Percentiles rank a stretch among this genome's conserved stretches.
Evolutionary conservation across 1,140 invertebrate species (phyloP).

Genomic region (Philotrypesis tridentata): DNA sequence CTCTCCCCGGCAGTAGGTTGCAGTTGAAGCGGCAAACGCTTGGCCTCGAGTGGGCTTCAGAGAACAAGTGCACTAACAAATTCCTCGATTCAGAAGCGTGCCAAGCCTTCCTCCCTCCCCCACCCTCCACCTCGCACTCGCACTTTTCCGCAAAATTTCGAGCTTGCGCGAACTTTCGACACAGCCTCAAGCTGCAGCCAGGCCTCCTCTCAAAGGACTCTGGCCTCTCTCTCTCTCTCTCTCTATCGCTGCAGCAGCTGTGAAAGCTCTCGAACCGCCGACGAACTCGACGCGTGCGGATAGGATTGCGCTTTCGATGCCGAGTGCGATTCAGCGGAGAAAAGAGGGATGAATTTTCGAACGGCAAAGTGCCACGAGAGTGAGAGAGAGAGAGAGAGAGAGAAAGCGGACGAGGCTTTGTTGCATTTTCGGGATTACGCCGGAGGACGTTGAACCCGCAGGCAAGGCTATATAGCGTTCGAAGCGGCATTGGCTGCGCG

Average conservation of each 20-base stretch:
- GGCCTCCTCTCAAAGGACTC: not conserved
- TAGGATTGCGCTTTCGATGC: not conserved
- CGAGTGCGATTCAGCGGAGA: too few relatives aligned
- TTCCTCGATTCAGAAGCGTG: not conserved
- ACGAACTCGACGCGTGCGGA: too few relatives aligned
- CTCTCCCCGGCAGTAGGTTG: too few relatives aligned
- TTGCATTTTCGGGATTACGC: not conserved
- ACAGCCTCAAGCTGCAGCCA: too few relatives aligned
- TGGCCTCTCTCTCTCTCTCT: too few relatives aligned
- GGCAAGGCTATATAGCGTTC: not conserved
- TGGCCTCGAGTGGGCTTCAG: not conserved
- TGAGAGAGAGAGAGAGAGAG: too few relatives aligned
- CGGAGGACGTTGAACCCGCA: not conserved
- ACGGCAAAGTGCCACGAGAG: not conserved
- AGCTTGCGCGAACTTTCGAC: not conserved
- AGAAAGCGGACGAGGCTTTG: not conserved
- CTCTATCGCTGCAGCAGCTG: too few relatives aligned
- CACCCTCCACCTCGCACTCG: too few relatives aligned
- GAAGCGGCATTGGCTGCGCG: not conserved
- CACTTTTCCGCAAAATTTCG: not conserved
- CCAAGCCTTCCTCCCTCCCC: not conserved
- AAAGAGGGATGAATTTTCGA: too few relatives aligned
- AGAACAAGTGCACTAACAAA: not conserved
- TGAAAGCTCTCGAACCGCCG: not conserved
- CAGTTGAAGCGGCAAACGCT: not conserved